Conservation (phyloP, 1,140 invertebrate genomes). For the Akabosia matsudoensis region DNA sequence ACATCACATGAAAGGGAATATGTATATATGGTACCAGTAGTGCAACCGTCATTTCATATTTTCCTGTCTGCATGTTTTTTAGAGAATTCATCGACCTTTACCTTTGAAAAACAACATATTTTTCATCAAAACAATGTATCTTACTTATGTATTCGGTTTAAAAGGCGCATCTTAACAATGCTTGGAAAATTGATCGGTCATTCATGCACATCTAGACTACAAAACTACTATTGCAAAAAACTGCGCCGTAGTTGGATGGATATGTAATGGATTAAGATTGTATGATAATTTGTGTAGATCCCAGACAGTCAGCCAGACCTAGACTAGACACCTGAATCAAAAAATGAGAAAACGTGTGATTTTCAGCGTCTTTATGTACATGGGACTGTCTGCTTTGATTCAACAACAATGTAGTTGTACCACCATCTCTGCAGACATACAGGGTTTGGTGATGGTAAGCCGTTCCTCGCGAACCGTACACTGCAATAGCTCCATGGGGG, state of each 20-base stretch:
- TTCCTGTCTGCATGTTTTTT: neutral
- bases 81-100: constrained; percentile 11
- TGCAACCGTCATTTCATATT: neutral
- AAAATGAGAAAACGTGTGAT: neutral
- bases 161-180: neutral
- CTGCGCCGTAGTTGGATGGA: neutral
- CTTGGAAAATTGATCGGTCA: neutral
- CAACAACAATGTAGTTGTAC: neutral
- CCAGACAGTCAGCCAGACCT: neutral
- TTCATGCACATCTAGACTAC: too few species aligned
- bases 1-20: neutral
- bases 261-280: neutral
- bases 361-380: neutral
- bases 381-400: neutral
- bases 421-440: too few species aligned
- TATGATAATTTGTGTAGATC: neutral
- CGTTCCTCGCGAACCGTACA: neutral
- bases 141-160: neutral
- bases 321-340: neutral
- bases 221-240: neutral
- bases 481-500: neutral
- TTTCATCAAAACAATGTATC: constrained; percentile 10
- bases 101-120: constrained; percentile 13
- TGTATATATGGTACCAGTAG: neutral
- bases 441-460: too few species aligned